Evolutionary conservation across 2,888 invertebrate genomes (phyloP).

Genomic region (Andrena bicolor): DNA sequence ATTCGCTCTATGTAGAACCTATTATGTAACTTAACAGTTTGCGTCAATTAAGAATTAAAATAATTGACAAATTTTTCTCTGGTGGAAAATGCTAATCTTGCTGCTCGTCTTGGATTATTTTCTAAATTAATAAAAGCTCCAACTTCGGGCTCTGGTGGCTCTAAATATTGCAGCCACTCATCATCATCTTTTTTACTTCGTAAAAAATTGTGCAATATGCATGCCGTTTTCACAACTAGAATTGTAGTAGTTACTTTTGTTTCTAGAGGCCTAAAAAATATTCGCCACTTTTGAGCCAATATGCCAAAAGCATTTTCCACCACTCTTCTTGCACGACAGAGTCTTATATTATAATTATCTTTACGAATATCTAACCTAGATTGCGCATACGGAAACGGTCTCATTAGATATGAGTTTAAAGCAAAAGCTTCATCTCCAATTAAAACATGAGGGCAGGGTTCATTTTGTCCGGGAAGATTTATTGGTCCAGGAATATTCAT

Average conservation of each 20-base stretch:
- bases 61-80: constrained; percentile 6
- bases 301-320: neutral
- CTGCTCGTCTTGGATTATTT: constrained; percentile 9
- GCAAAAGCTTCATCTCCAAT: constrained; percentile 2
- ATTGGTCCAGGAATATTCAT: neutral
- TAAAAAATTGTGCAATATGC: constrained; percentile 3
- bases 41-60: neutral
- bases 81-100: constrained; percentile 5
- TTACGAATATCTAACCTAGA: neutral
- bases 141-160: constrained; percentile 3
- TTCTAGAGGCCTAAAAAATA: neutral
- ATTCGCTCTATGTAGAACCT: too few relatives aligned
- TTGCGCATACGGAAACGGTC: neutral
- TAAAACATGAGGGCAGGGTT: constrained; percentile 2
- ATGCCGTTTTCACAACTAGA: constrained; percentile 2
- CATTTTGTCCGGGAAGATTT: constrained; percentile 5
- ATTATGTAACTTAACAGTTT: too few relatives aligned
- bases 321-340: constrained; percentile 6
- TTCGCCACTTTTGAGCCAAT: constrained; percentile 3
- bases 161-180: neutral
- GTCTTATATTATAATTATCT: constrained; percentile 3
- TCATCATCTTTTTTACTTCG: neutral
- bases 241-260: constrained; percentile 7
- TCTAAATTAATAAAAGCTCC: constrained; percentile 2
- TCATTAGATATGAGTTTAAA: neutral